phyloP scores from a whole-genome alignment of 1,140 invertebrate species.

The Laupala kohalensis region DNA sequence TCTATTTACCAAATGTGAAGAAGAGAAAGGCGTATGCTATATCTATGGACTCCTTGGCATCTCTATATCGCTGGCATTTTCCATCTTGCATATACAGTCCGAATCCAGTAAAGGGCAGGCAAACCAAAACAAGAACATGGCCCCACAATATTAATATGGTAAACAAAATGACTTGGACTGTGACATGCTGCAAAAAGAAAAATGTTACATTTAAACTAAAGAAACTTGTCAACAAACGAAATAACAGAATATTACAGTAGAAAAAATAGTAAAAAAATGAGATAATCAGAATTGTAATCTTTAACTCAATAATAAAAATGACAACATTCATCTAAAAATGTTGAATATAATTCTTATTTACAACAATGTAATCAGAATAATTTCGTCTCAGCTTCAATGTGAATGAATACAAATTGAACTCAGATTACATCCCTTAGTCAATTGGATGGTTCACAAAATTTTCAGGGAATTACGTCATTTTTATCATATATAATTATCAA shows the following conservation, averaged over 20 bases:
- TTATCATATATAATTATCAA: no score
- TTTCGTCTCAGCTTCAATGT: no score
- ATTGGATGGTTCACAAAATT: no score
- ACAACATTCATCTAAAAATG: neutral
- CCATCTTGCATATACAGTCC: constrained; percentile 51
- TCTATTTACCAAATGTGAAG: constrained; percentile 54
- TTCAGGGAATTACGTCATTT: no score
- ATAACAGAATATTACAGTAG: neutral
- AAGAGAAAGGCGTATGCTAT: constrained; percentile 64
- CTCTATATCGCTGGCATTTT: constrained; percentile 54
- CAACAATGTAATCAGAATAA: no score
- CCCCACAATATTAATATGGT: constrained; percentile 55
- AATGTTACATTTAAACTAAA: neutral
- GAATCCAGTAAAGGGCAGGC: constrained; percentile 61
- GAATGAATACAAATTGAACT: no score
- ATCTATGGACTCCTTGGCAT: constrained; percentile 46
- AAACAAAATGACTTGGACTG: constrained; percentile 57
- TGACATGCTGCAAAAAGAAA: constrained; percentile 52
- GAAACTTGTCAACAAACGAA: neutral
- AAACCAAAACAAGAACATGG: constrained; percentile 52
- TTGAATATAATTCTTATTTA: no score
- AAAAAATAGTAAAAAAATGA: neutral
- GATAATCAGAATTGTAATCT: neutral
- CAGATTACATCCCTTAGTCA: no score
- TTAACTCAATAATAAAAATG: neutral